Evolutionary conservation across 1,140 invertebrate species (phyloP).

Genomic region (Saccostrea glomerata): DNA sequence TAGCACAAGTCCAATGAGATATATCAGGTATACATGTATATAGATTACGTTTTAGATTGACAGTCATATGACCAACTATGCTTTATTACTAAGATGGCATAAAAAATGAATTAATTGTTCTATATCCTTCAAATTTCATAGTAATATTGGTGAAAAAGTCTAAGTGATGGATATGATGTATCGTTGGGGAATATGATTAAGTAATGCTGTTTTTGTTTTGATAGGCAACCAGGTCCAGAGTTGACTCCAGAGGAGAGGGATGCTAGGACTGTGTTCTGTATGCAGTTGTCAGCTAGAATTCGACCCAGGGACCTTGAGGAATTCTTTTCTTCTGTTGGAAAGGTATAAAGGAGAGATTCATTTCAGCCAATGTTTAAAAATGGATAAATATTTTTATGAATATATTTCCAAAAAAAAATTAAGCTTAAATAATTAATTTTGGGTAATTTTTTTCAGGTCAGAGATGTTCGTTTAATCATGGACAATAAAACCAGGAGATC

Average conservation of each 20-base stretch:
- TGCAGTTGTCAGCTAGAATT: slow-evolving; percentile 90
- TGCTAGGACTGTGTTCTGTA: slow-evolving; percentile 97
- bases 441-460: slow-evolving; percentile 79
- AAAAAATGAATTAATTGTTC: too few relatives aligned
- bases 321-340: slow-evolving; percentile 99
- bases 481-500: slow-evolving; percentile 99
- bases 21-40: slow-evolving; percentile 17
- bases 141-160: too few relatives aligned
- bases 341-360: slow-evolving; percentile 83
- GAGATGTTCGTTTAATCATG: slow-evolving; percentile 98
- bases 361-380: neutral
- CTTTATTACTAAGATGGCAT: too few relatives aligned
- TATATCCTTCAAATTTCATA: too few relatives aligned
- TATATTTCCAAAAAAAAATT: neutral
- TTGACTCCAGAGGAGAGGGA: slow-evolving; percentile 98
- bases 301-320: slow-evolving; percentile 98
- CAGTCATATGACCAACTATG: too few relatives aligned
- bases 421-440: neutral
- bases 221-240: slow-evolving; percentile 78
- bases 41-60: too few relatives aligned
- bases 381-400: neutral
- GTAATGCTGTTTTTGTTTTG: neutral
- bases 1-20: slow-evolving; percentile 64
- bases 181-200: too few relatives aligned
- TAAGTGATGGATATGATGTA: too few relatives aligned